These are phyloP conservation scores for Drosophila kambysellisi DNA, from an alignment of 2,888 invertebrate genomes.

Conservation along the genomic window DNA sequence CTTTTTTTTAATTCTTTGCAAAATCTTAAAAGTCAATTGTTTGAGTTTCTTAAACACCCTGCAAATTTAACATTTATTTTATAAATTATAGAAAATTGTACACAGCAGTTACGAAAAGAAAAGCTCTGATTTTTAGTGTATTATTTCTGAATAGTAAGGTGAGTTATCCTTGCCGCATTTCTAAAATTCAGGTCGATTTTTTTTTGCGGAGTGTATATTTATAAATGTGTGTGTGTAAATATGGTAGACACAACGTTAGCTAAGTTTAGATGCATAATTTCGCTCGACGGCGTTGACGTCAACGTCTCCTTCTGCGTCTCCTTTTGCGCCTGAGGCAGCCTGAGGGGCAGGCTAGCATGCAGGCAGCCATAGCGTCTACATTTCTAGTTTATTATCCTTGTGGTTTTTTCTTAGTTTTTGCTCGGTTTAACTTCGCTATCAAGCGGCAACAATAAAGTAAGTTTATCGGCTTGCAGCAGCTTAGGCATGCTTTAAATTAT, in stretches of 20 bases:
- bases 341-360: conserved; percentile 3
- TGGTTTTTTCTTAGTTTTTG: conserved; percentile 66
- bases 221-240: conserved; percentile 2
- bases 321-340: not conserved
- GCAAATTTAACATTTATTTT: no score
- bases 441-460: conserved; percentile 53
- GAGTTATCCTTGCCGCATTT: not conserved
- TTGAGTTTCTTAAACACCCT: no score
- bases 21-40: no score
- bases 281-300: conserved; percentile 52
- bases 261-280: conserved; percentile 61
- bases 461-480: conserved; percentile 58
- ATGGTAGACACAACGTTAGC: conserved; percentile 10
- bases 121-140: not conserved
- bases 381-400: conserved; percentile 74
- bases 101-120: not conserved
- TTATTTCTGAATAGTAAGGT: not conserved
- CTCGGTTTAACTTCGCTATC: conserved; percentile 55
- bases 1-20: not conserved
- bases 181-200: not conserved
- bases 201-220: not conserved
- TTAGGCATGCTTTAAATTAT: conserved; percentile 72
- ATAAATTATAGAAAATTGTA: no score
- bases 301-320: conserved; percentile 32
- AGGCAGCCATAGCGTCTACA: conserved; percentile 32